Evolutionary conservation across 1,140 invertebrate species (phyloP).

Genomic region (Linepithema humile): DNA sequence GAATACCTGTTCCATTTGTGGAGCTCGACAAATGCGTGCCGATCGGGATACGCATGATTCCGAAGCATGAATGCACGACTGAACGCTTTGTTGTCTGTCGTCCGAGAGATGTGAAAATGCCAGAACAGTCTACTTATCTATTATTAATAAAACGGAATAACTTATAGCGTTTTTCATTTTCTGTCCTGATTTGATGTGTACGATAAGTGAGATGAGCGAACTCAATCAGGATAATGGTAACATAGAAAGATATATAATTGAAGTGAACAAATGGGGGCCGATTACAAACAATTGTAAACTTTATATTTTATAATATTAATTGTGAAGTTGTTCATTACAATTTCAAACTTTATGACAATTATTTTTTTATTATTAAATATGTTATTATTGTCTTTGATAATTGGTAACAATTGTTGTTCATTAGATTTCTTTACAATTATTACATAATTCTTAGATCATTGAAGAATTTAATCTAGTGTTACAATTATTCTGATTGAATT

Average conservation of each 20-base stretch:
- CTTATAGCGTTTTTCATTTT: conserved; percentile 43
- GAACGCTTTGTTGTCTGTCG: conserved; percentile 47
- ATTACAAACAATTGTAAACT: no score
- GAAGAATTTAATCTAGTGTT: background rate
- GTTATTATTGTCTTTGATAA: no score
- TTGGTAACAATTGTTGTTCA: background rate
- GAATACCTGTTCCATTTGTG: conserved; percentile 64
- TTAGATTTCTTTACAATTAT: background rate
- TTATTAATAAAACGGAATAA: conserved; percentile 75
- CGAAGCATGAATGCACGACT: conserved; percentile 52
- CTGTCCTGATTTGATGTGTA: background rate
- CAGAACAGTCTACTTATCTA: conserved; percentile 74
- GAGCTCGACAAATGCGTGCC: conserved; percentile 44
- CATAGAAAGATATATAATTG: background rate
- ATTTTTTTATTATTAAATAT: background rate
- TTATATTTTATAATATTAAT: background rate
- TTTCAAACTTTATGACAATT: background rate
- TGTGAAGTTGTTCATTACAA: background rate
- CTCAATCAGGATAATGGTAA: conserved; percentile 10
- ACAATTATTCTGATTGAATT: conserved; percentile 36
- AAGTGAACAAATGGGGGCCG: no score
- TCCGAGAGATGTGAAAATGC: conserved; percentile 52
- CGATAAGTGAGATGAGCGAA: background rate
- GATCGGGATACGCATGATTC: conserved; percentile 27
- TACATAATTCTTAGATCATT: conserved; percentile 19